Evolutionary conservation across 2,797 vertebrate genomes (phyloP).

Genomic region (Leptodactylus fallax): DNA sequence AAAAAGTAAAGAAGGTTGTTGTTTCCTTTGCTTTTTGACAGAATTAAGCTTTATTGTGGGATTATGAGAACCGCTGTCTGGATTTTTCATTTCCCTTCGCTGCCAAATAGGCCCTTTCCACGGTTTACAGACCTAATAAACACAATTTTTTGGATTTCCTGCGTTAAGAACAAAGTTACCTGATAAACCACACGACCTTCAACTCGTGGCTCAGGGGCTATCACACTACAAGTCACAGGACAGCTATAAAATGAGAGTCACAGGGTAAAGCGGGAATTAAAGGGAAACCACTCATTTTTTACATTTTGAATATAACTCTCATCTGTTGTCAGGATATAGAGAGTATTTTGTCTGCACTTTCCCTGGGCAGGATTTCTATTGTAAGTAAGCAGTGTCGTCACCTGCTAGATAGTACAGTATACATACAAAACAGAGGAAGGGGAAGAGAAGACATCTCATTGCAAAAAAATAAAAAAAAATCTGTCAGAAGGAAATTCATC

Average conservation of each 20-base stretch:
- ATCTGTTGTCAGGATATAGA: too few relatives aligned
- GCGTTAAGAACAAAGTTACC: neutral
- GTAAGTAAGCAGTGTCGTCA: too few relatives aligned
- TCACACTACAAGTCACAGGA: neutral
- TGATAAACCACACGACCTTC: neutral
- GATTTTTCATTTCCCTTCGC: slow-evolving; percentile 21
- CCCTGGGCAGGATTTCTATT: too few relatives aligned
- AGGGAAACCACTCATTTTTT: neutral
- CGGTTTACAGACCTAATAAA: slow-evolving; percentile 30
- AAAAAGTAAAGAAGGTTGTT: slow-evolving; percentile 65
- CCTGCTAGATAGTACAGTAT: too few relatives aligned
- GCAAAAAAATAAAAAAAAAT: too few relatives aligned
- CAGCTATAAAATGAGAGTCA: neutral
- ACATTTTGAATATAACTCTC: neutral
- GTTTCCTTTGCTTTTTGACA: slow-evolving; percentile 25
- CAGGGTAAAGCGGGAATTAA: neutral
- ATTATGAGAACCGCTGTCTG: slow-evolving; percentile 40
- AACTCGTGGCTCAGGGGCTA: neutral
- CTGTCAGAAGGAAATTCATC: too few relatives aligned
- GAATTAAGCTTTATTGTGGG: slow-evolving; percentile 56
- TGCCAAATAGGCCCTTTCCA: slow-evolving; percentile 15
- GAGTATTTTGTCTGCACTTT: too few relatives aligned
- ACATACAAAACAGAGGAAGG: too few relatives aligned
- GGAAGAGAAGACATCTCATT: too few relatives aligned
- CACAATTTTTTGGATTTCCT: neutral